Evolutionary conservation across 2,888 invertebrate genomes (phyloP), one percentile per base, ranked within the genome.

Genomic region (Drosophila eohydei): DNA sequence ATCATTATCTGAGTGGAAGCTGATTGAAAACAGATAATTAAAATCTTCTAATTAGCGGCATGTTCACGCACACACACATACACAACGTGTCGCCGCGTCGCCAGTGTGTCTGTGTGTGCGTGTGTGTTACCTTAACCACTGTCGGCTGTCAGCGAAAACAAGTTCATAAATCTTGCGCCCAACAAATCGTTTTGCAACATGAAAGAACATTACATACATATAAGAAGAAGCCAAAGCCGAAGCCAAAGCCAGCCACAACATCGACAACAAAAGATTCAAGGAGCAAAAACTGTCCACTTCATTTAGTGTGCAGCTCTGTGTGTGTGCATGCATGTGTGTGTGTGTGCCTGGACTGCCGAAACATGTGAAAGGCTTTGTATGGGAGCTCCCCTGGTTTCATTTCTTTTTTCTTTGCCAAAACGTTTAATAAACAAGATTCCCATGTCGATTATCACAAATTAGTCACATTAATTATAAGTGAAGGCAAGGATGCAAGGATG

Each of bases 391-490:
- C 32, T 46, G 56, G 30, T 34, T 60, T 65, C 63, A 11, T 60
- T 54, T 61, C 50, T 70, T 46, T 55, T 71, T 46, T 55, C 68
- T 71, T 69, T 55, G 67, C 63, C 78, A 77, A 77, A 91, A 84
- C 91, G 91, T 91, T 91, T 91, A 91, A 90, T 91, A 91, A 91
- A 91, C 91, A 91, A 91, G 91, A 91, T 91, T 81, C 89, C 88
- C 91, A 90, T 90, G 90, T 91, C 91, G 91, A 91, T 91, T 91
- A 90, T 88, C 89, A 82, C 91, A 91, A 91, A 91, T 91, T 91
- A 91, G 91, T 89, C 88, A 90, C 89, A 91, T 91, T 91, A 91
- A 91, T 91, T 91, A 91, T 91, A 87, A 80, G 34, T 43, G 72
- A 62, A 74, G 59, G 54, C 48, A 28, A 46, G 56, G 57, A 46